Evolutionary conservation across 2,888 invertebrate genomes (phyloP), one percentile per base, ranked within the genome.

Genomic region (Trissoscelio sp.): DNA sequence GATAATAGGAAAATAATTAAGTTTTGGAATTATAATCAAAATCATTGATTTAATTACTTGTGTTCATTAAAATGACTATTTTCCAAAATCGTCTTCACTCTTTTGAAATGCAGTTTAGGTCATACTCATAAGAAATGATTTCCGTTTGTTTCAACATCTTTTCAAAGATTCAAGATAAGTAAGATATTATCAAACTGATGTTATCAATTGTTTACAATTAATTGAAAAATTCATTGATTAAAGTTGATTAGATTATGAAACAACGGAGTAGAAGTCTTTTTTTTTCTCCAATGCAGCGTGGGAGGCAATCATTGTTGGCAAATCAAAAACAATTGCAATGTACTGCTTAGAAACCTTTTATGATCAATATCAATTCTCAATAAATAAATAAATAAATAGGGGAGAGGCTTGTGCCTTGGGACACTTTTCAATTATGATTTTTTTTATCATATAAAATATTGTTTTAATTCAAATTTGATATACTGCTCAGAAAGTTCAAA

Each of bases 281-380:
- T 62, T 34, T 44, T 31, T 31, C 31, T n/a, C 3, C 12, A 83
- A 66, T 87, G 87, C 86, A 89, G 88, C 87, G 86, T 87, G 86
- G 85, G 86, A 87, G 87, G 48, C 66, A 70, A 67, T 81, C 83
- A 81, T 77, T 72, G 18, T 66, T 69, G 62, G 37, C 69, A 24
- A 69, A 60, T 70, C 20, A 58, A n/a, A 73, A 28, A 22, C 24
- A 3, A 58, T 16, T 3, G n/a, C 20, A 28, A 42, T 60, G 48
- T 51, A 9, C 18, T 67, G 70, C 57, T 70, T 44, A 64, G 64
- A 67, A 48, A 28, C n/a, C n/a, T n/a, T n/a, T n/a, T n/a, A n/a
- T n/a, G n/a, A n/a, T n/a, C n/a, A n/a, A n/a, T n/a, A n/a, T n/a
- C n/a, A n/a, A n/a, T n/a, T n/a, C n/a, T n/a, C n/a, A n/a, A n/a